Percentiles rank a stretch among this genome's conserved stretches.
phyloP scores from a whole-genome alignment of 92 coral and sea anemone species.

The Porites lobata region DNA sequence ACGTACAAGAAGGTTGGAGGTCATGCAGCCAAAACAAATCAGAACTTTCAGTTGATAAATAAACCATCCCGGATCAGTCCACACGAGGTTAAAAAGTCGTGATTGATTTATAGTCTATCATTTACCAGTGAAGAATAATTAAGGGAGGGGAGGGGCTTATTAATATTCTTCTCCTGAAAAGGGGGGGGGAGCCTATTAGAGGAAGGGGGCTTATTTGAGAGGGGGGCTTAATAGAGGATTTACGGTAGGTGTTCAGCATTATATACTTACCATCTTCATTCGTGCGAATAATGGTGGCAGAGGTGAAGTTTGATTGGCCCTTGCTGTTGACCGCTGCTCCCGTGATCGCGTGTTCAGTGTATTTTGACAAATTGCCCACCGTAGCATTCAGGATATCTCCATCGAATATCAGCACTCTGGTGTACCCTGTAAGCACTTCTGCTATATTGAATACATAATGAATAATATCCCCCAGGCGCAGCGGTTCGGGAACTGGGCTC shows the following conservation, averaged over 20 bases:
- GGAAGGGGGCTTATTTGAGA: too few species aligned
- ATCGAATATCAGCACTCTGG: conserved; percentile 25
- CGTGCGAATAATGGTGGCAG: conserved; percentile 43
- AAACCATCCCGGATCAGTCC: too few species aligned
- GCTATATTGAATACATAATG: conserved; percentile 30
- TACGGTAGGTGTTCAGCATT: background rate
- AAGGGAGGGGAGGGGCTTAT: too few species aligned
- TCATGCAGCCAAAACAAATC: too few species aligned
- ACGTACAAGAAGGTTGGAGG: too few species aligned
- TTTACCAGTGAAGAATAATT: too few species aligned
- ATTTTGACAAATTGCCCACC: conserved; percentile 61
- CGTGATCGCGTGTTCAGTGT: conserved; percentile 44
- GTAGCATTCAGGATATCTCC: conserved; percentile 33
- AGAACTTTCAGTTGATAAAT: too few species aligned
- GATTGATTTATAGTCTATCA: too few species aligned
- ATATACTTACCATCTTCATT: conserved; percentile 68
- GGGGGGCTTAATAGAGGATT: too few species aligned
- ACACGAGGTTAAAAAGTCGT: too few species aligned
- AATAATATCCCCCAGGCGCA: conserved; percentile 29
- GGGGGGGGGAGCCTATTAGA: too few species aligned
- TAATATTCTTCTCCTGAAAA: too few species aligned
- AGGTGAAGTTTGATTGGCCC: conserved; percentile 69
- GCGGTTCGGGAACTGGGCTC: conserved; percentile 34
- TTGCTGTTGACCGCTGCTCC: conserved; percentile 74
- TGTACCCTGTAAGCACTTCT: conserved; percentile 10